These are phyloP conservation scores for Lindbergichthys nudifrons DNA, from an alignment of 2,797 vertebrate genomes.

Conservation along the genomic window DNA sequence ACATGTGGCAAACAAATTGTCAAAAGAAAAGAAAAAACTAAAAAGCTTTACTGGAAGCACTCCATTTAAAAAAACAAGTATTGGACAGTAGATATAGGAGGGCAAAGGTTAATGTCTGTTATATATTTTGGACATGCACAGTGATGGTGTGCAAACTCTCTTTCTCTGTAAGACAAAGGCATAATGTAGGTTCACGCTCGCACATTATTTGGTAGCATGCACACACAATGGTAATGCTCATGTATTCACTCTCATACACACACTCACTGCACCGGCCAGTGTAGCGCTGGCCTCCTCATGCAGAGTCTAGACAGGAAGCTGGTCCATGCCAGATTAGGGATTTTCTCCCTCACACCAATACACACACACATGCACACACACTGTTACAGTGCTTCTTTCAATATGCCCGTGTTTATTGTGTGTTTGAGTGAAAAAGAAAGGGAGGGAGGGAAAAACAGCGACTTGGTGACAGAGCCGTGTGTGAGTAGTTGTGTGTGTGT, in stretches of 20 bases:
- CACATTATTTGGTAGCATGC: slow-evolving; percentile 18
- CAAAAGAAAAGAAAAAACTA: slow-evolving; percentile 53
- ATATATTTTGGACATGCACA: slow-evolving; percentile 44
- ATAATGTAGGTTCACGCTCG: slow-evolving; percentile 35
- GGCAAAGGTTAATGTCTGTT: slow-evolving; percentile 47
- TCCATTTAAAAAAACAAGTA: slow-evolving; percentile 52
- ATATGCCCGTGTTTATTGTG: slow-evolving; percentile 59
- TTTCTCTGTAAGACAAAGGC: slow-evolving; percentile 15
- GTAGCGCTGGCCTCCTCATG: slow-evolving; percentile 75
- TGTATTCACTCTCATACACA: slow-evolving; percentile 21
- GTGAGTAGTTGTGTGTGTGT: slow-evolving; percentile 32
- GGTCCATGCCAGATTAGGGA: slow-evolving; percentile 79
- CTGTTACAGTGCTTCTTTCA: slow-evolving; percentile 51
- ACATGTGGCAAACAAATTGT: slow-evolving; percentile 53
- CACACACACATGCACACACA: slow-evolving; percentile 30
- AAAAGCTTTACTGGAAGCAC: slow-evolving; percentile 50
- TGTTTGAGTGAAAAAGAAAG: slow-evolving; percentile 43
- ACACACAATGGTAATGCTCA: slow-evolving; percentile 19
- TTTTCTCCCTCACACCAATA: slow-evolving; percentile 76
- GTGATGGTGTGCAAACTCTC: slow-evolving; percentile 30
- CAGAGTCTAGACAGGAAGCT: slow-evolving; percentile 86
- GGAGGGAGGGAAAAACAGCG: slow-evolving; percentile 31
- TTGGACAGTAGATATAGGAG: slow-evolving; percentile 40
- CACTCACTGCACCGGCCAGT: slow-evolving; percentile 62
- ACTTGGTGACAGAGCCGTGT: slow-evolving; percentile 42